These are phyloP conservation scores for Actinernus sp. DNA, from an alignment of 92 coral and sea anemone genomes.

Conservation along the genomic window DNA sequence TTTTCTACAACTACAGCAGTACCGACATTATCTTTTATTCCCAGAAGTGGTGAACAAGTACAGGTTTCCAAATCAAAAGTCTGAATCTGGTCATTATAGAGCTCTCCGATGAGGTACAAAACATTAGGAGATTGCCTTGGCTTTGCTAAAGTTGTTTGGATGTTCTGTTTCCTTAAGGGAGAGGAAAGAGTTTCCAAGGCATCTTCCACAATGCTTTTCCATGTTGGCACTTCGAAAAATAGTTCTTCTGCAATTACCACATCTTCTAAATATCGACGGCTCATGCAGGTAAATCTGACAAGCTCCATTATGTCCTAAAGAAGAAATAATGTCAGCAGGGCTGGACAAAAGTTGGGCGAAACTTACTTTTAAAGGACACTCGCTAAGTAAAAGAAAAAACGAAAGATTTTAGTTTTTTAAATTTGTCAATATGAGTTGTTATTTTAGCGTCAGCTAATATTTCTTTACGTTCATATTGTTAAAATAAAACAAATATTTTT, in stretches of 20 bases:
- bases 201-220: constrained; percentile 59
- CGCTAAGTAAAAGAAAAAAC: neutral
- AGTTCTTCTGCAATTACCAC: constrained; percentile 47
- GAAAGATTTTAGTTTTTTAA: neutral
- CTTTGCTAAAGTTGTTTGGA: constrained; percentile 11
- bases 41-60: constrained; percentile 51
- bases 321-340: no score
- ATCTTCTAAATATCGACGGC: constrained; percentile 44
- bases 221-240: constrained; percentile 39
- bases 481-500: no score
- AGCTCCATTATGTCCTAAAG: constrained; percentile 60
- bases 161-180: constrained; percentile 25
- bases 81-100: constrained; percentile 61
- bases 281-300: constrained; percentile 70
- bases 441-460: no score
- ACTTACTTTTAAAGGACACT: no score
- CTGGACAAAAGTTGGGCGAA: no score
- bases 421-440: neutral
- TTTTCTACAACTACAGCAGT: constrained; percentile 67
- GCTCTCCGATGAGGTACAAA: constrained; percentile 73
- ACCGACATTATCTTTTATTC: constrained; percentile 72
- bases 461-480: no score
- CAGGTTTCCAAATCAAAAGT: constrained; percentile 67
- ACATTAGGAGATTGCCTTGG: constrained; percentile 76
- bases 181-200: constrained; percentile 26